Evolutionary conservation across 2,888 invertebrate species (phyloP).

Genomic region (Euzetes globulus): DNA sequence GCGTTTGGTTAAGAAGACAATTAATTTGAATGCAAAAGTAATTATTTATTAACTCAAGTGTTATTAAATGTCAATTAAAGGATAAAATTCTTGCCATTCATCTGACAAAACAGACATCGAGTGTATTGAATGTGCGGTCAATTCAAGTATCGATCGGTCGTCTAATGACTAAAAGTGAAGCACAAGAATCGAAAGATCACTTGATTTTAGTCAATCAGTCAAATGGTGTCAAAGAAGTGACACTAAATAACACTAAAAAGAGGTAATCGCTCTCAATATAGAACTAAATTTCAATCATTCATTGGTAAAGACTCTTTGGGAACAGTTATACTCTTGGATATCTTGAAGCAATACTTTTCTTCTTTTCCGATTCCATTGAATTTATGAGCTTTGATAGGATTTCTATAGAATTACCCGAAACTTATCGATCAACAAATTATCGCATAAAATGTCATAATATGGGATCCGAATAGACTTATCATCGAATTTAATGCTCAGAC

Average conservation of each 20-base stretch:
- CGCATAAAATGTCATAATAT: too few species aligned
- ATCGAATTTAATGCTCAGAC: too few species aligned
- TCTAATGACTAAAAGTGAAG: background rate
- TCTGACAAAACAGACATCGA: background rate
- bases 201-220: background rate
- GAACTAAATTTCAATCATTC: too few species aligned
- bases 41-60: background rate
- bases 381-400: too few species aligned
- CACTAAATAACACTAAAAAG: background rate
- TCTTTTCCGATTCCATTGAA: too few species aligned
- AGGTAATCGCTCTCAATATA: conserved; percentile 40
- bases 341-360: too few species aligned
- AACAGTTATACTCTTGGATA: too few species aligned
- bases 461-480: too few species aligned
- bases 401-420: too few species aligned
- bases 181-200: background rate
- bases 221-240: background rate
- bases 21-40: background rate
- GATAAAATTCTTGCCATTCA: background rate
- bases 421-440: too few species aligned
- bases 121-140: background rate
- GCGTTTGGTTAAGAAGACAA: background rate
- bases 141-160: background rate
- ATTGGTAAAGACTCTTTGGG: too few species aligned
- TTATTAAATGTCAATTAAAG: background rate